Base-by-base conservation (phyloP, 2,113 vertebrate genomes). In the Fukomys damarensis region DNA sequence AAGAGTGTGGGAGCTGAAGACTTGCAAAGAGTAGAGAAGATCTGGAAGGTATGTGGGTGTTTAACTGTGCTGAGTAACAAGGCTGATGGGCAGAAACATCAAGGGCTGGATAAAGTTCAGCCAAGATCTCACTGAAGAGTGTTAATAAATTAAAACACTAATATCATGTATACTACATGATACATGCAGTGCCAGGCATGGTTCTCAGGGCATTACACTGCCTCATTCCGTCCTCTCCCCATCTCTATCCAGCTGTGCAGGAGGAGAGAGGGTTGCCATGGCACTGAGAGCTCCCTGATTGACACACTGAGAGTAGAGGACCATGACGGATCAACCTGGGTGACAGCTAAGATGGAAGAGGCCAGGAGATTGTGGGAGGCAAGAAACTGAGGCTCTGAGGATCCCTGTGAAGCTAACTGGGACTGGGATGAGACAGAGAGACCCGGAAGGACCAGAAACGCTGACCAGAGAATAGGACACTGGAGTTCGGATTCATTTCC, bases 81-180 rank as follows among this genome's bases (percentile, higher is more conserved):
- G 35, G 66, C 0, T 81, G 77, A 85, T 56, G 79, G 32, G 32
- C 43, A 89, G 52, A 93, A 93, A 89, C 38, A 65, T 43, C 46
- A 76, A 86, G 63, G 24, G 5, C 4, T 68, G 82, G 59, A 81
- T 54, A 65, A 91, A 87, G 16, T 93, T 86, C 54, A 89, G 80
- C 59, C 38, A 95, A 82, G 32, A 91, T 82, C 93, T 79, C 20
- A 35, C 70, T 54, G 7, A 92, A 49, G 22, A 77, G 35, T 59
- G 28, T 93, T 66, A 72, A 26, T 86, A 95, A 97, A 92, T 63
- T 72, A 87, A 87, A 93, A 76, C 19, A 83, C 26, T 58, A 70
- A 52, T 72, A 77, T 46, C 70, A 7, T 30, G 43, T 58, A 22
- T 24, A 14, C 28, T 20, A 19, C 2, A 19, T 59, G 74, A 76